Base-by-base conservation (phyloP, 2,888 invertebrate genomes). In the Gymnoscelis rufifasciata region DNA sequence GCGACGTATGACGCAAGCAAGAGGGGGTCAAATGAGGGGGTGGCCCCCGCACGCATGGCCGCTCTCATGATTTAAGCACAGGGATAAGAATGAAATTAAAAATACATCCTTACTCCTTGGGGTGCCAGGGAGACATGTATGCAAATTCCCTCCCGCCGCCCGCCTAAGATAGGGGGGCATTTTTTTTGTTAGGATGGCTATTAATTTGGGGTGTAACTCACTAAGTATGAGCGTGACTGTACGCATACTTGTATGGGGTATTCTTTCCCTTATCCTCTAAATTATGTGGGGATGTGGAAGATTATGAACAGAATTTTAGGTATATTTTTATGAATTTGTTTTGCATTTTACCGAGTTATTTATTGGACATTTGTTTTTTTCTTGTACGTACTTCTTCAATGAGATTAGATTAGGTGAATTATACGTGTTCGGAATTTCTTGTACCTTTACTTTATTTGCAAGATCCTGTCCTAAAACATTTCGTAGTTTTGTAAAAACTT, bases 41-140 rank as follows among this genome's bases (percentile, higher is more conserved):
- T 56, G 65, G 60, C 71, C 66, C 80, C 71, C 74, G 78, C 87
- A 87, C 88, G 88, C 88, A 88, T 88, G 88, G 88, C 84, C 87
- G 88, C 87, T 80, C 83, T 83, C 87, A 88, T 88, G 87, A 88
- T 87, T 88, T 87, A 88, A 88, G 88, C 84, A 81, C 84, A 73
- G 78, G 88, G 87, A 87, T 88, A 88, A 88, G 88, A 88, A 88
- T 87, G 87, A 88, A 88, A 88, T 88, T 88, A 88, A 88, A 88
- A 88, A 88, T 88, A 88, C 88, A 88, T 88, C 88, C 86, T 78
- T 78, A 78, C 78, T 83, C 83, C 84, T 87, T 83, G 65, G 84
- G 84, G 84, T 83, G 84, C 84, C 71, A 64, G 84, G 86, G 87
- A 73, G 86, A 87, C 87, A 88, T 87, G 84, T 86, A 87, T 87